phyloP scores from a whole-genome alignment of 2,888 invertebrate genomes.

The Amiota mariae region DNA sequence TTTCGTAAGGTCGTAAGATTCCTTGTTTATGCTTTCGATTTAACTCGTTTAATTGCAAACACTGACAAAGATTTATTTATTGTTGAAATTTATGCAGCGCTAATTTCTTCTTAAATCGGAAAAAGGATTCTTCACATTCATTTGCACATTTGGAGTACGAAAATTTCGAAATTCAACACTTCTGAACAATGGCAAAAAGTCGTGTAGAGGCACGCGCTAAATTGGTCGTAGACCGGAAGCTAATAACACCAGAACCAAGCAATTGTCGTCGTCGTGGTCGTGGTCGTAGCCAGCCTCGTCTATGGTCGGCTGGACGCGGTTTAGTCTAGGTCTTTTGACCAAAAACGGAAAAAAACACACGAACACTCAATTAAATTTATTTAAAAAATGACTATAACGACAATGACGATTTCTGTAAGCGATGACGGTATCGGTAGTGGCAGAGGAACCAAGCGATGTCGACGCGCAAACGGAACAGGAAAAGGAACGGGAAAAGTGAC shows the following conservation, averaged over 20 bases:
- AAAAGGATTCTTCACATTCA: too few species aligned
- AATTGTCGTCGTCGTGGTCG: slow-evolving; percentile 11
- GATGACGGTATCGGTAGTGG: slow-evolving; percentile 22
- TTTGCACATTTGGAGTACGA: too few species aligned
- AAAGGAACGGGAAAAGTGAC: slow-evolving; percentile 75
- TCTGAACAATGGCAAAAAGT: slow-evolving; percentile 30
- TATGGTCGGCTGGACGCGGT: background rate
- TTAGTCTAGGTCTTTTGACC: slow-evolving; percentile 17
- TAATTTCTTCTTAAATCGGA: too few species aligned
- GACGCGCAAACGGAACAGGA: slow-evolving; percentile 70
- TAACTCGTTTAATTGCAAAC: too few species aligned
- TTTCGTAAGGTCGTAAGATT: too few species aligned
- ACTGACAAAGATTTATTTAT: too few species aligned
- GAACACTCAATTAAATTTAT: slow-evolving; percentile 54
- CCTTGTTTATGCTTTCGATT: too few species aligned
- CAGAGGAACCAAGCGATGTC: slow-evolving; percentile 32
- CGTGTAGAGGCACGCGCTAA: slow-evolving; percentile 47
- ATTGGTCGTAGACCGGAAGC: slow-evolving; percentile 60
- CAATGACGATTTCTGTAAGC: background rate
- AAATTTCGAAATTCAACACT: slow-evolving; percentile 22
- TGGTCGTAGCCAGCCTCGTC: background rate
- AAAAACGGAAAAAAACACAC: slow-evolving; percentile 32
- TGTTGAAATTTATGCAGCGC: too few species aligned
- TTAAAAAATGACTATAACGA: slow-evolving; percentile 44
- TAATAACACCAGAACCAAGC: slow-evolving; percentile 55